phyloP scores from a whole-genome alignment of 2,888 invertebrate species.

The Malthinus seriepunctatus region DNA sequence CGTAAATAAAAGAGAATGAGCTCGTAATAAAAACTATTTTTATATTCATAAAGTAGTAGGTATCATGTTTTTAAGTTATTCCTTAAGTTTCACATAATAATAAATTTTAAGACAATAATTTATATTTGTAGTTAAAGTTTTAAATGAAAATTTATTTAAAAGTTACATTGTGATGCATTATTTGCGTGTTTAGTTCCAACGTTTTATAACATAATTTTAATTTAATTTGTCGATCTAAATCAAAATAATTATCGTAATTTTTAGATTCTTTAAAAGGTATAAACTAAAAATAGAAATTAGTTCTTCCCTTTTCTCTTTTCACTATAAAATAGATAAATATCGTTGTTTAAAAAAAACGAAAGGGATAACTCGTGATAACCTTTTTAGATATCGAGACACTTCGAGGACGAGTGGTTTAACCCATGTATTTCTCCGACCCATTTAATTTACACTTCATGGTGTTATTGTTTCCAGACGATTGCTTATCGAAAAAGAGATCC shows the following conservation, averaged over 20 bases:
- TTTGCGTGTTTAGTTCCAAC: slow-evolving; percentile 1
- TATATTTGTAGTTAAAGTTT: slow-evolving; percentile 4
- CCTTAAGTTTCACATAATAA: neutral
- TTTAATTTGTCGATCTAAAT: slow-evolving; percentile 4
- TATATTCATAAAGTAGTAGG: no score
- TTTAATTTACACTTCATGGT: slow-evolving; percentile 35
- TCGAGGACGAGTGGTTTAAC: slow-evolving; percentile 24
- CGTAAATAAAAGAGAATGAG: no score
- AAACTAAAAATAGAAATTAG: no score
- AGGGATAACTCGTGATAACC: neutral
- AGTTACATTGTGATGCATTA: slow-evolving; percentile 1
- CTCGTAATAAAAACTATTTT: no score
- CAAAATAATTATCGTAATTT: neutral
- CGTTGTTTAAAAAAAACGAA: neutral
- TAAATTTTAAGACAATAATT: slow-evolving; percentile 6
- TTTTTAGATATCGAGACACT: slow-evolving; percentile 18
- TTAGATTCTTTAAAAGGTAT: neutral
- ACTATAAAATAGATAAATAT: no score
- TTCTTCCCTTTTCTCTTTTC: no score
- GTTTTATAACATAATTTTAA: neutral
- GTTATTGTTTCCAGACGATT: slow-evolving; percentile 34
- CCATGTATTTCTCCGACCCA: slow-evolving; percentile 19
- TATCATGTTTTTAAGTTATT: no score
- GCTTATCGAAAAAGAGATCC: slow-evolving; percentile 22
- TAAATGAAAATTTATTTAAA: slow-evolving; percentile 4